Base-by-base conservation (phyloP, 2,113 vertebrate genomes). In the Diadophis punctatus region DNA sequence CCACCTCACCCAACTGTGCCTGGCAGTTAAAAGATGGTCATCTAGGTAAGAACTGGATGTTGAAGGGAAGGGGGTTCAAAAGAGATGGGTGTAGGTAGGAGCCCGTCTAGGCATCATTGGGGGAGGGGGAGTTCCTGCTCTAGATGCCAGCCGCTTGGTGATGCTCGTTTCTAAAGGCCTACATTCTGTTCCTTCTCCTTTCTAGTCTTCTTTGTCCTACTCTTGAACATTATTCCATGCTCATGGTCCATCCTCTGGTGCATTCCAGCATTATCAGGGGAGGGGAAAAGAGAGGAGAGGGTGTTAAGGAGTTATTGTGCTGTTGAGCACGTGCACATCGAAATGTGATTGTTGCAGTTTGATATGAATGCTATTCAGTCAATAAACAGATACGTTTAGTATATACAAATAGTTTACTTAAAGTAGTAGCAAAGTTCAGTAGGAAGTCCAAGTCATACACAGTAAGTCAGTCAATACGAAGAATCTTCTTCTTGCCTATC, bases 21-120 rank as follows among this genome's bases (percentile, higher is more conserved):
- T 98, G 98, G 97, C 95, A 96, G 84, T 91, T 98, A 86, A 97
- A 97, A 3, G 87, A 58, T 3, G 97, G 98, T 94, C 97, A 98
- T 53, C 96, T 98, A 2, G 97, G 98, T 98, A 96, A 93, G 97
- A 88, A 86, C 8, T 39, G 74, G 10, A 55, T 68, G 2, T 58
- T 27, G 8, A 56, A 12, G 87, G 51, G 5, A 74, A 74, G n/a
- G 16, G 16, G 34, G 34, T 20, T 43, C 23, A 55, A 88, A 56
- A 23, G 55, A 9, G 14, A 10, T 1, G 27, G 80, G 43, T 11
- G 9, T 87, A 89, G 9, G 1, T 34, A 87, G 58, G n/a, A 86
- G 74, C 22, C 49, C 22, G 10, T 1, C 7, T 52, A 39, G 46
- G 34, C 34, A 9, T 80, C 34, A 22, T 16, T 3, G 63, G n/a